Evolutionary conservation across 1,140 invertebrate genomes (phyloP), one percentile per base, ranked within the genome.

Genomic region (Lysiphlebus fabarum): DNA sequence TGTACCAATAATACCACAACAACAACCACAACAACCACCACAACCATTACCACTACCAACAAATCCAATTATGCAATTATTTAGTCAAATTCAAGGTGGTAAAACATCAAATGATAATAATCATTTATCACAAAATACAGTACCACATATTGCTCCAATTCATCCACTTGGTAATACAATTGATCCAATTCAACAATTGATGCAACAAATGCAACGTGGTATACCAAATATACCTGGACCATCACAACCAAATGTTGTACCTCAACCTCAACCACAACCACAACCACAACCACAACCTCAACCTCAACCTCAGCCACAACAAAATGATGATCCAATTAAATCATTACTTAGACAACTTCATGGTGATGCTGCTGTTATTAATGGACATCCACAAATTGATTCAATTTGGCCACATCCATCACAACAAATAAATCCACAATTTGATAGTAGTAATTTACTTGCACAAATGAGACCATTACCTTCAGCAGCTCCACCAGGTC

Each of bases 41-140:
- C 17, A 26, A 26, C 17, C 17, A 26, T 42, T 56, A 40, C 56
- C 73, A 10, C 75, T 70, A 42, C 51, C 79, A 7, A 59, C 77
- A 0, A 83, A 82, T 73, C 80, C 82, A 48, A 73, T 84, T 41
- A 79, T 84, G 73, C 82, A 82, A 50, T 74, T 84, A 53, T 81
- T 84, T 47, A 82, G 73, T 69, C 82, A 84, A 66, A 81, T 84
- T 75, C 82, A 84, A 63, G 81, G 82, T 72, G 82, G 69, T 14
- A 82, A 82, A 63, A 70, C 76, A 14, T 73, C 79, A 53, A 65
- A 71, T 6, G 74, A 77, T 6, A 67, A 73, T 57, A 67, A 73
- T 57, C 73, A 78, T 49, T 59, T 73, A 10, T 57, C 70, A 14
- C 58, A 76, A 6, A 77, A 65, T 69, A 63, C 75, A n/a, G 57